Base-by-base conservation (phyloP, 2,113 vertebrate species). In the Laterallus jamaicensis region DNA sequence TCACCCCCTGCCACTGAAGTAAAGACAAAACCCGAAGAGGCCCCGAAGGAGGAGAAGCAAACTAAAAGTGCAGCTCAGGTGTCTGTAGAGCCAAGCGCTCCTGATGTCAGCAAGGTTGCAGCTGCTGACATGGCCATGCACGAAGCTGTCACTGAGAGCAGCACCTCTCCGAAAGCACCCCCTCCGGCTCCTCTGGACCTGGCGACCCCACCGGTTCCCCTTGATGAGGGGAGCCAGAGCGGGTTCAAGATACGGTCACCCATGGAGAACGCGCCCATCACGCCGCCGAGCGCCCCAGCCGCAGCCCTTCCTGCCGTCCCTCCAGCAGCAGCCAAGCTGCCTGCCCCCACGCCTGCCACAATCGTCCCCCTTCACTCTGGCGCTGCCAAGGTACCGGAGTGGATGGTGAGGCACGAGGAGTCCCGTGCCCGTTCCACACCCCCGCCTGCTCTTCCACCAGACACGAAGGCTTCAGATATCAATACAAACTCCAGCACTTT, bases 381-480 rank as follows among this genome's bases (percentile, higher is more conserved):
- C 0, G 2, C 98, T 35, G 37, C 98, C 15, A 98, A 98, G 86
- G 97, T 98, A 75, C 96, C 98, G 0, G 98, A 99, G 54, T 99
- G 99, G 99, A 98, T 98, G 80, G 98, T 98, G 12, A 98, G 98
- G 95, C 98, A 98, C 6, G 99, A 99, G 80, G 99, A 99, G 58
- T 96, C 98, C 32, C 98, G 96, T 75, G 97, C 98, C 62, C 98
- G 76, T 83, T 98, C 98, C 73, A 98, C 98, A 0, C 98, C 98
- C 2, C 98, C 98, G 0, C 98, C 99, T 0, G 98, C 99, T 47
- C 98, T 98, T 31, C 99, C 99, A 2, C 99, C 99, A 0, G 99
- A 99, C 92, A 99, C 99, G 0, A 99, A 99, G 97, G 99, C 99
- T 0, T 99, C 99, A 0, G 99, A 99, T 74, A 95, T 99, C 0